Percentiles rank a stretch among this genome's conserved stretches.
Conservation (phyloP, 2,113 vertebrate genomes). For the Manacus vitellinus region DNA sequence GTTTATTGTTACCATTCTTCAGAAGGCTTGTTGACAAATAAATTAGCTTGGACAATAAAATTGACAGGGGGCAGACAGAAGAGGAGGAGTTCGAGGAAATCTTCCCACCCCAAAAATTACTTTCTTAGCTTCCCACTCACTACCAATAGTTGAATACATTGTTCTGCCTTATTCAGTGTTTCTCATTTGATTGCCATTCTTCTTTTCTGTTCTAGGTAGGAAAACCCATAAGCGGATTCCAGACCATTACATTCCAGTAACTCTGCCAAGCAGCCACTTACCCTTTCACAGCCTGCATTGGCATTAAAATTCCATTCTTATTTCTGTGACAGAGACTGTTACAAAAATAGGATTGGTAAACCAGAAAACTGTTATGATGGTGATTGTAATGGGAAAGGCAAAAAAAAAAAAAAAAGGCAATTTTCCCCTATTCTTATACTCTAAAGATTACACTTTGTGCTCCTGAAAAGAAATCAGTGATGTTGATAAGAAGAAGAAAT, state of each 20-base stretch:
- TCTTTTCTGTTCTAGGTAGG: background rate
- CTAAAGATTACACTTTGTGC: background rate
- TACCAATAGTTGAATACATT: background rate
- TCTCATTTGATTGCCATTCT: background rate
- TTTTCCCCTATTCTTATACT: conserved; percentile 22
- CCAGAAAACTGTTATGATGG: background rate
- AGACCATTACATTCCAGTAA: background rate
- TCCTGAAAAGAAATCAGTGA: background rate
- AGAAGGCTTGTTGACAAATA: background rate
- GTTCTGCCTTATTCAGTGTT: background rate
- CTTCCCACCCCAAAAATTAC: background rate
- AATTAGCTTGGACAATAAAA: background rate
- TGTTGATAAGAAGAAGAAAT: background rate
- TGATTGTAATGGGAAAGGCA: background rate
- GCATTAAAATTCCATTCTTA: conserved; percentile 5
- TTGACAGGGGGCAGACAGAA: accelerated
- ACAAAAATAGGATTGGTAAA: conserved; percentile 2
- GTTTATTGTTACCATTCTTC: background rate
- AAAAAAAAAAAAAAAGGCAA: background rate
- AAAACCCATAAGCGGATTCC: background rate
- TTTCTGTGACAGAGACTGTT: background rate
- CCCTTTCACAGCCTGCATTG: background rate
- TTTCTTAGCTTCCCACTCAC: background rate
- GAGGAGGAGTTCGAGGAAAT: background rate
- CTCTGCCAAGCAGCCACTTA: background rate